phyloP scores from a whole-genome alignment of 2,113 vertebrate genomes.

The Hirundichthys speculiger region DNA sequence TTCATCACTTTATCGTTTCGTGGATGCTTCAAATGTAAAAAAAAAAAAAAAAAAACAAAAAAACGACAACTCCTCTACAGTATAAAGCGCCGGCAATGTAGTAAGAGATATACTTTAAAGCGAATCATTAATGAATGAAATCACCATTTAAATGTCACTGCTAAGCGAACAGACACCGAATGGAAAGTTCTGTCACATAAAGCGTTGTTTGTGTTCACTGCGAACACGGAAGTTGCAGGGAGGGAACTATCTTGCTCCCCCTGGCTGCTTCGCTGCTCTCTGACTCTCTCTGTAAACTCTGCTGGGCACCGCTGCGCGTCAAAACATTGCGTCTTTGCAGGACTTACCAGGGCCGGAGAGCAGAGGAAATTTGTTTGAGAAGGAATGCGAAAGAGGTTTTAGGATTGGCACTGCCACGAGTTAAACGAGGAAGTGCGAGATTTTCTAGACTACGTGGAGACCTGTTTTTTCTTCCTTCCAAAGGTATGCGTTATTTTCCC shows the following conservation, averaged over 20 bases:
- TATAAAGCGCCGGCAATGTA: too few relatives aligned
- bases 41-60: too few relatives aligned
- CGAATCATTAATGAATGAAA: too few relatives aligned
- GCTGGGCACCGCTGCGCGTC: slow-evolving; percentile 68
- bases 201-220: too few relatives aligned
- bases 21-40: too few relatives aligned
- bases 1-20: too few relatives aligned
- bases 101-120: too few relatives aligned
- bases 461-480: slow-evolving; percentile 70
- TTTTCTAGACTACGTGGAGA: slow-evolving; percentile 61
- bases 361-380: slow-evolving; percentile 44
- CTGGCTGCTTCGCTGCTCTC: slow-evolving; percentile 41
- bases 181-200: too few relatives aligned
- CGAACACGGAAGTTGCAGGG: slow-evolving; percentile 19
- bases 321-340: slow-evolving; percentile 79
- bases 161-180: too few relatives aligned
- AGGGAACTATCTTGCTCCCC: slow-evolving; percentile 44
- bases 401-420: slow-evolving; percentile 59
- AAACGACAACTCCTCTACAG: too few relatives aligned
- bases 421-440: slow-evolving; percentile 61
- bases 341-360: slow-evolving; percentile 52
- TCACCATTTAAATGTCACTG: too few relatives aligned
- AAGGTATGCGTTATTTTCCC: slow-evolving; percentile 70
- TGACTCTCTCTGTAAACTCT: slow-evolving; percentile 63
- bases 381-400: slow-evolving; percentile 59